Conservation (phyloP, 2,888 invertebrate genomes). For the Dryobota labecula region DNA sequence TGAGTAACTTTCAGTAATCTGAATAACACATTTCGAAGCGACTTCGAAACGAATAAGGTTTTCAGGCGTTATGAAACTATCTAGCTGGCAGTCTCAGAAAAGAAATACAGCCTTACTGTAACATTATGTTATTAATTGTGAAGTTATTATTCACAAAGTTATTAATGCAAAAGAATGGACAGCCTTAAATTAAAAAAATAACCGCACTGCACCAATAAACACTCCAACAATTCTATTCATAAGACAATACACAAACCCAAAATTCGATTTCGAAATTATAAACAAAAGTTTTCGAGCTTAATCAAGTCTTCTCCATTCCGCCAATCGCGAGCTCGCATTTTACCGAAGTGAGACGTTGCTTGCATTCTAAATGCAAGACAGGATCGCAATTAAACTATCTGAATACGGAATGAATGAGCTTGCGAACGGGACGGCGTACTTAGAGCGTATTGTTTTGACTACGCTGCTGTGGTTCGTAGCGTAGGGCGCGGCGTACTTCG, state of each 20-base stretch:
- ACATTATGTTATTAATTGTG: background rate
- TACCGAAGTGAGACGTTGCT: conserved; percentile 68
- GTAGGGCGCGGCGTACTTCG: background rate
- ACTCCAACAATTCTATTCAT: conserved; percentile 17
- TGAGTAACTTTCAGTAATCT: too few relatives aligned
- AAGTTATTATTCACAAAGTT: too few relatives aligned
- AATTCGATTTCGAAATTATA: conserved; percentile 61
- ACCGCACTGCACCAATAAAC: background rate
- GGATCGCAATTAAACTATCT: conserved; percentile 79
- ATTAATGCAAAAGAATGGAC: background rate
- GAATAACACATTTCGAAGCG: background rate
- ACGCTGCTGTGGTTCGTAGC: conserved; percentile 16
- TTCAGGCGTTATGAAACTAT: background rate
- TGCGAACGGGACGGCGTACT: conserved; percentile 60
- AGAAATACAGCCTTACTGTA: background rate
- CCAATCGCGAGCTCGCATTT: conserved; percentile 63
- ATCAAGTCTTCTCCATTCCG: conserved; percentile 60
- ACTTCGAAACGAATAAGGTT: too few relatives aligned
- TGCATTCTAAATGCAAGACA: conserved; percentile 77
- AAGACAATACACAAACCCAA: conserved; percentile 48
- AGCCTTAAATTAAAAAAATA: background rate
- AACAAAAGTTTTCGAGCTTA: conserved; percentile 62
- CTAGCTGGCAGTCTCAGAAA: background rate
- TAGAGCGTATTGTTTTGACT: conserved; percentile 61
- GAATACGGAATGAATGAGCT: conserved; percentile 75